Base-by-base conservation (phyloP, 2,113 vertebrate species). In the Misgurnus anguillicaudatus region DNA sequence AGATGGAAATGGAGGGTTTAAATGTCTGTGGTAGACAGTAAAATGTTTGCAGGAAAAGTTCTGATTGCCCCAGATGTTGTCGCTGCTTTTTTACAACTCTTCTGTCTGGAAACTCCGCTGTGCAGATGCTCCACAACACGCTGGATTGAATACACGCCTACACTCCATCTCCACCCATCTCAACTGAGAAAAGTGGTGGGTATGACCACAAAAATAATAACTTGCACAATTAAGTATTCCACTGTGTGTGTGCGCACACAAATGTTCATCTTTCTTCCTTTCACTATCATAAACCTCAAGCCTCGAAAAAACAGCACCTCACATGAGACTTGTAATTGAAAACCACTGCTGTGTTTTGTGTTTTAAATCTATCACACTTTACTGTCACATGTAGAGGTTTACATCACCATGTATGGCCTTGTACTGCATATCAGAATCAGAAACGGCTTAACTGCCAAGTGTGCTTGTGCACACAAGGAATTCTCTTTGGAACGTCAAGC, bases 61-160 rank as follows among this genome's bases (percentile, higher is more conserved):
- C 78, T 82, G 80, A 84, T 82, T 82, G 83, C 80, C 80, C 82
- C 85, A 86, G 78, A 86, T 86, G 85, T 82, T 80, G 77, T 81
- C 77, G 71, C 65, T 83, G 74, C 41, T 75, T 80, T 85, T 85
- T 79, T 85, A 75, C 42, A 76, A 64, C 81, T 83, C 67, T 77
- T 79, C 67, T 80, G 80, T 83, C 84, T 85, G 84, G 86, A 86
- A 86, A 83, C 45, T 80, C 42, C 71, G 78, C 64, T 75, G 42
- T 84, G 78, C 63, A 63, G 84, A 82, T 83, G 73, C 82, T 85
- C 78, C 82, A 76, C 64, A 81, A 81, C 51, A 65, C 41, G 60
- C 60, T 61, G 48, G 78, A 64, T 48, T 38, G 11, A 75, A 75
- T 51, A 45, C 81, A 58, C 75, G 63, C 71, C 77, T 61, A 75